Percentiles rank a stretch among this genome's conserved stretches.
phyloP scores from a whole-genome alignment of 2,888 invertebrate genomes.

The Esperia sulphurella region DNA sequence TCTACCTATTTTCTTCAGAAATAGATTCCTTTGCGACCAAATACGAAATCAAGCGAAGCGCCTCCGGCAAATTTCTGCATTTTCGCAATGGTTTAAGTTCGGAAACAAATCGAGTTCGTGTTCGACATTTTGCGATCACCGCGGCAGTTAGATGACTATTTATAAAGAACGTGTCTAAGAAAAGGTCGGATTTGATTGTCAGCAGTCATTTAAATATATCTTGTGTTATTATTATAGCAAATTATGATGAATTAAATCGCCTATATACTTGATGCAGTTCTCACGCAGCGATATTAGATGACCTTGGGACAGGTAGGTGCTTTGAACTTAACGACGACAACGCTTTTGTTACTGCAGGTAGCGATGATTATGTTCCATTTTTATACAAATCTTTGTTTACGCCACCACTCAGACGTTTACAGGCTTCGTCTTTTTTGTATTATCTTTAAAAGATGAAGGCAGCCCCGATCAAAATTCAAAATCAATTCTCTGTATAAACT shows the following conservation, averaged over 20 bases:
- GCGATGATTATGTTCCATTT: too few species aligned
- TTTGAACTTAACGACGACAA: constrained; percentile 39
- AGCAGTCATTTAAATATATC: constrained; percentile 75
- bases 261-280: constrained; percentile 58
- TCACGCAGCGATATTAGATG: constrained; percentile 67
- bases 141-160: constrained; percentile 72
- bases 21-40: constrained; percentile 31
- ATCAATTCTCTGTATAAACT: constrained; percentile 11
- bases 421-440: background rate
- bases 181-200: constrained; percentile 78
- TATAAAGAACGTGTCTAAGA: constrained; percentile 76
- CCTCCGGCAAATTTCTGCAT: constrained; percentile 57
- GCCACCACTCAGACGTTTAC: too few species aligned
- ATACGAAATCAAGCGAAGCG: constrained; percentile 33
- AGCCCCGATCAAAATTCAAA: background rate
- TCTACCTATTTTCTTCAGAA: constrained; percentile 27
- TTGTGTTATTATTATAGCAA: constrained; percentile 73
- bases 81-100: constrained; percentile 60
- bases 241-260: constrained; percentile 75
- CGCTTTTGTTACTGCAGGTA: constrained; percentile 5
- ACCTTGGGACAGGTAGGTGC: constrained; percentile 60
- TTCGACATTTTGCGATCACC: constrained; percentile 76
- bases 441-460: background rate
- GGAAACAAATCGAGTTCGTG: constrained; percentile 74
- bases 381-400: too few species aligned